phyloP scores from a whole-genome alignment of 2,797 vertebrate species.

The Platalea minor region DNA sequence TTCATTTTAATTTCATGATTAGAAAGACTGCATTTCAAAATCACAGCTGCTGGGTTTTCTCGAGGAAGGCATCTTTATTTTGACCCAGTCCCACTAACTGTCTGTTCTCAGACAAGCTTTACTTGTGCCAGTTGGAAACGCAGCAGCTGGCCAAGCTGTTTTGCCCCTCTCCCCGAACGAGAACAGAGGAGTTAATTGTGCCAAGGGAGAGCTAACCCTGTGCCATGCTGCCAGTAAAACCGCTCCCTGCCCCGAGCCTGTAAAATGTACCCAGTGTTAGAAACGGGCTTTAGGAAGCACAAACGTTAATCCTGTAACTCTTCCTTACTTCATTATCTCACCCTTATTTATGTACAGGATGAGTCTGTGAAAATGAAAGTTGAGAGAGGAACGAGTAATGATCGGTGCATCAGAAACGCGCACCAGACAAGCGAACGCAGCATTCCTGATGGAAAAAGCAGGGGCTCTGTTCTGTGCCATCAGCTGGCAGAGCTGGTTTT shows the following conservation, averaged over 20 bases:
- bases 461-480: not conserved
- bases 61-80: not conserved
- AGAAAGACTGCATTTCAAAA: not conserved
- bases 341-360: not conserved
- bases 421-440: not conserved
- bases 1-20: not conserved
- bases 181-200: not conserved
- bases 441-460: not conserved
- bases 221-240: not conserved
- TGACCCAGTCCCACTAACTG: not conserved
- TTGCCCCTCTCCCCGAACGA: not conserved
- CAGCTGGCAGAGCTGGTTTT: not conserved
- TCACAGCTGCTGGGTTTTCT: not conserved
- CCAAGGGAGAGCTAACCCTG: not conserved
- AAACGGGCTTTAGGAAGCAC: conserved; percentile 14
- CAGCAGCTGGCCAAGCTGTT: not conserved
- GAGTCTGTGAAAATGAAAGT: conserved; percentile 20
- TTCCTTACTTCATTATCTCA: not conserved
- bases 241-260: not conserved
- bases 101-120: not conserved
- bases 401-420: not conserved
- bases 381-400: not conserved
- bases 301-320: not conserved
- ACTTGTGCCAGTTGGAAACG: not conserved
- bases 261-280: not conserved